phyloP scores from a whole-genome alignment of 2,797 vertebrate species.

The Chanos chanos region DNA sequence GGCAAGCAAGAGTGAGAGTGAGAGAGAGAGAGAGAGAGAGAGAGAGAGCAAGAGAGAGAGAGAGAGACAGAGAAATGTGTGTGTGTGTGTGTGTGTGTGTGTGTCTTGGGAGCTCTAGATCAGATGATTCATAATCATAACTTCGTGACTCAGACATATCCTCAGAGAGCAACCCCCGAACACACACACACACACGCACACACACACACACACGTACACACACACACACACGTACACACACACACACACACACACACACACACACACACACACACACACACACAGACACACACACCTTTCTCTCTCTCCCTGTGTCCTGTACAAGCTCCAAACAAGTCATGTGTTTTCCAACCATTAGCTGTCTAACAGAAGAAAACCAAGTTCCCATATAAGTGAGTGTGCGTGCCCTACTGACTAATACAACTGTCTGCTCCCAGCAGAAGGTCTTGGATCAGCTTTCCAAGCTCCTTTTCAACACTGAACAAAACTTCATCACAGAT shows the following conservation, averaged over 20 bases:
- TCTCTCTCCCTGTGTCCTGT: neutral
- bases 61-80: neutral
- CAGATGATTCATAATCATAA: slow-evolving; percentile 55
- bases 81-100: slow-evolving; percentile 26
- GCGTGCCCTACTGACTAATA: too few species aligned
- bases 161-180: slow-evolving; percentile 14
- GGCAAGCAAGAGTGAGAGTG: neutral
- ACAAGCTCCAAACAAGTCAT: slow-evolving; percentile 45
- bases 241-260: neutral
- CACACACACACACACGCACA: too few species aligned
- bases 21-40: neutral
- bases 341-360: slow-evolving; percentile 49
- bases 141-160: slow-evolving; percentile 59
- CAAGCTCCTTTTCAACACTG: too few species aligned
- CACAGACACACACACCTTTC: neutral
- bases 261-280: neutral
- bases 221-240: neutral
- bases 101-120: slow-evolving; percentile 42
- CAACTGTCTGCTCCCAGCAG: too few species aligned
- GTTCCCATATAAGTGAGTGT: too few species aligned
- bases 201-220: neutral
- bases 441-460: too few species aligned
- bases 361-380: slow-evolving; percentile 7
- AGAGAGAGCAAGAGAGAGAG: neutral
- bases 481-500: too few species aligned